These are phyloP conservation scores for Drosophila mettleri DNA, from an alignment of 2,888 invertebrate genomes.

Conservation along the genomic window DNA sequence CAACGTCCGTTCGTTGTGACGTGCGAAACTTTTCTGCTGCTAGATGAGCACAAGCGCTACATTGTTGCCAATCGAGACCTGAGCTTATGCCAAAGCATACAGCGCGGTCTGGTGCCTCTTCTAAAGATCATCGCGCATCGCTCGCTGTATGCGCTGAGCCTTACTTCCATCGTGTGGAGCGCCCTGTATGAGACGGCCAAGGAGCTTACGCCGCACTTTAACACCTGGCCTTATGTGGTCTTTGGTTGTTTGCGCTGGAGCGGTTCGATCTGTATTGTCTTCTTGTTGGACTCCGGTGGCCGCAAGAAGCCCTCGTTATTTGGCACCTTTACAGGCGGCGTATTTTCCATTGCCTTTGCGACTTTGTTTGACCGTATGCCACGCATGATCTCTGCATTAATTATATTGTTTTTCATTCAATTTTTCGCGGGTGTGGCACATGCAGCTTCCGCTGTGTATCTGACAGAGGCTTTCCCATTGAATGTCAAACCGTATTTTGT, in stretches of 20 bases:
- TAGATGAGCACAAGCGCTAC: slow-evolving; percentile 79
- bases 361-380: slow-evolving; percentile 38
- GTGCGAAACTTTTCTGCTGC: slow-evolving; percentile 66
- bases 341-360: slow-evolving; percentile 69
- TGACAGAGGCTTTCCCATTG: slow-evolving; percentile 82
- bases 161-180: slow-evolving; percentile 60
- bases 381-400: slow-evolving; percentile 55
- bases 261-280: slow-evolving; percentile 61
- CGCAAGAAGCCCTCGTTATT: slow-evolving; percentile 71
- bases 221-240: slow-evolving; percentile 61
- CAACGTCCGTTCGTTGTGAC: slow-evolving; percentile 71
- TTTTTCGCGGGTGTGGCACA: slow-evolving; percentile 71
- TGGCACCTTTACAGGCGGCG: slow-evolving; percentile 62
- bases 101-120: slow-evolving; percentile 62
- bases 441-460: slow-evolving; percentile 75
- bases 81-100: slow-evolving; percentile 37
- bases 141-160: slow-evolving; percentile 62
- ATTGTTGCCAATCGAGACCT: slow-evolving; percentile 64
- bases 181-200: slow-evolving; percentile 47
- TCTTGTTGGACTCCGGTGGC: slow-evolving; percentile 71
- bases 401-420: slow-evolving; percentile 65
- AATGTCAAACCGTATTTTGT: slow-evolving; percentile 73
- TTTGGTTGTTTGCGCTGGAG: slow-evolving; percentile 65
- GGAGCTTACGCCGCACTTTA: slow-evolving; percentile 29
- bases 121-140: slow-evolving; percentile 72